Evolutionary conservation across 1,140 invertebrate species (phyloP), one percentile per base, ranked within the genome.

Genomic region (Brachionus sp.): DNA sequence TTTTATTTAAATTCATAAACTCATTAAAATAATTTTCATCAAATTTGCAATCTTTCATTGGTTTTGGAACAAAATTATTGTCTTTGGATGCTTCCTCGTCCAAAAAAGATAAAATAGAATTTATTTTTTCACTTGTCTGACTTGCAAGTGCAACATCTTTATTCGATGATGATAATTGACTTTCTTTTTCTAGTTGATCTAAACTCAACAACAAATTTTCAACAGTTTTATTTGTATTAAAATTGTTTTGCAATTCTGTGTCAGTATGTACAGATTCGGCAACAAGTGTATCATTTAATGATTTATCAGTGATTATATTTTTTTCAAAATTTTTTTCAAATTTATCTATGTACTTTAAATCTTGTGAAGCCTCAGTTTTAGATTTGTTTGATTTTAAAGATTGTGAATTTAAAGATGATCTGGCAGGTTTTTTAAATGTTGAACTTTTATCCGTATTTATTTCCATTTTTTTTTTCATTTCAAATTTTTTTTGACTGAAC

Each of bases 391-490:
- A 10, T 12, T 37, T 70, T 7, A 39, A 9, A 13, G n/a, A 70
- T 3, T 70, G 66, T 1, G 33, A 39, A 16, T 35, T 70, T 39
- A 70, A 37, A 1, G 66, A 23, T 70, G 12, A 29, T 33, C 19
- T 70, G 16, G n/a, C 7, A 7, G 29, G 3, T 70, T 70, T 70
- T 70, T 70, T 70, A 19, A 2, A 39, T 1, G 13, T 1, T 5
- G 23, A 62, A 33, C 44, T 78, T 62, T 78, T 78, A 0, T 57
- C 75, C 0, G 29, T n/a, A 33, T 39, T 78, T 19, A 25, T 35
- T 78, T 78, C 75, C 46, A 62, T 62, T 53, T 78, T 62, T 29
- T 62, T 80, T 42, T 80, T 80, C 39, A 78, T 53, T 33, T 57
- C 77, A 25, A 7, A 44, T 42, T 66, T 80, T 66, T 80, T 80